Base-by-base conservation (phyloP, 1,140 invertebrate genomes). In the Penaeus vannamei region DNA sequence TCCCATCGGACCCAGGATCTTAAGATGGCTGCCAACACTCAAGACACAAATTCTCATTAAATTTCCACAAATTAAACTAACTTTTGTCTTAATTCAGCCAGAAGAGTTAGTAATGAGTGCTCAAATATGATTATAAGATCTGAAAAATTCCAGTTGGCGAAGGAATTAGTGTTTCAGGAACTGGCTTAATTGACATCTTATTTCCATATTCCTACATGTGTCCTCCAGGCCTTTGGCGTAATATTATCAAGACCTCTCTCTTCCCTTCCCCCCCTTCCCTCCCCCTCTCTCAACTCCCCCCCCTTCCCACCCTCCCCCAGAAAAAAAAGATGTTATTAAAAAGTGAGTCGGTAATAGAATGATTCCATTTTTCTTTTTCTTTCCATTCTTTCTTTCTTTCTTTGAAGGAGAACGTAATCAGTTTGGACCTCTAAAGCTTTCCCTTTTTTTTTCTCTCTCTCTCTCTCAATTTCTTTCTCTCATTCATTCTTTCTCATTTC, bases 121-220 rank as follows among this genome's bases (percentile, higher is more conserved):
- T 89, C 87, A 89, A 89, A 89, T 89, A 80, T 89, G 87, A 85
- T 89, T 89, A 89, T 84, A 89, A 89, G 87, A 89, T 89, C 87
- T 85, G 87, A 89, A 76, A 89, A 46, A 84, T 84, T 85, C 79
- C 84, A 88, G 86, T 77, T 84, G 60, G 86, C n/a, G 86, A 84
- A 88, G 36, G 64, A 88, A 84, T 88, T 88, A 88, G 84, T 77
- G 86, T 83, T 72, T 36, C 59, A 83, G 59, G 80, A 66, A 89
- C 87, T 84, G 36, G 20, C 87, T 89, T 89, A 89, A 89, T 89
- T 89, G 87, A 80, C 82, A 84, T 89, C 87, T 84, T 89, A 89
- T 89, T 89, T 89, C 87, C 87, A 89, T 89, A 85, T 89, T 89
- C 84, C 82, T 79, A 77, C 82, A 53, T 79, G 42, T 79, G 69